Evolutionary conservation across 1,140 invertebrate species (phyloP).

Genomic region (Drosophila watanabei): DNA sequence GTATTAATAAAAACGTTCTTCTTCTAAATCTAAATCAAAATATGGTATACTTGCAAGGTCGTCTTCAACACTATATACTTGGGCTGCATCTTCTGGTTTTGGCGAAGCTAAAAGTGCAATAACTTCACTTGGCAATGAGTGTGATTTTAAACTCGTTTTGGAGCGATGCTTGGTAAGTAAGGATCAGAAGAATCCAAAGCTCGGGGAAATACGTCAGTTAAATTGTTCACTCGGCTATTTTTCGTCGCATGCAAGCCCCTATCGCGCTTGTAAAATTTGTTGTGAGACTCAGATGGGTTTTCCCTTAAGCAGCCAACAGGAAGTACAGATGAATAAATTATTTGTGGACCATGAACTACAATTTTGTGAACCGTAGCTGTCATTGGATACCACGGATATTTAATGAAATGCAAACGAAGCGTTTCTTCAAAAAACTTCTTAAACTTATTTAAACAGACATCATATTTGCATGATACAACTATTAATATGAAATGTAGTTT

Average conservation of each 20-base stretch:
- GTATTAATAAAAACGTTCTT: neutral
- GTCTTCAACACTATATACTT: conserved; percentile 9
- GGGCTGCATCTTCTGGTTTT: neutral
- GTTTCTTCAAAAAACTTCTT: conserved; percentile 23
- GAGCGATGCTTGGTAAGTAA: no score
- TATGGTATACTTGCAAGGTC: conserved; percentile 11
- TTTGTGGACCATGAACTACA: neutral
- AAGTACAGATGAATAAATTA: conserved; percentile 25
- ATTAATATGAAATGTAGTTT: conserved; percentile 10
- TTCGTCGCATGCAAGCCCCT: conserved; percentile 17
- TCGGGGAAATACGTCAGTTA: conserved; percentile 10
- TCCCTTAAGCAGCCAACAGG: conserved; percentile 14
- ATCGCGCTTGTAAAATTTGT: conserved; percentile 14
- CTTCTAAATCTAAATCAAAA: conserved; percentile 25
- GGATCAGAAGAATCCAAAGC: conserved; percentile 1
- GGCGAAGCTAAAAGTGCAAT: conserved; percentile 20
- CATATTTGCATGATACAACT: conserved; percentile 22
- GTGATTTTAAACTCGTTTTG: conserved; percentile 17
- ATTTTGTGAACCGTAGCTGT: conserved; percentile 8
- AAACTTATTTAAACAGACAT: conserved; percentile 8
- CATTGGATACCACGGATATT: neutral
- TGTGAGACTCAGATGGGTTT: conserved; percentile 23
- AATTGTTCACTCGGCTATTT: conserved; percentile 21
- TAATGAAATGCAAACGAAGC: conserved; percentile 10
- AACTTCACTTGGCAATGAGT: conserved; percentile 13